Evolutionary conservation across 1,140 invertebrate species (phyloP).

Genomic region (Lordiphosa mommai): DNA sequence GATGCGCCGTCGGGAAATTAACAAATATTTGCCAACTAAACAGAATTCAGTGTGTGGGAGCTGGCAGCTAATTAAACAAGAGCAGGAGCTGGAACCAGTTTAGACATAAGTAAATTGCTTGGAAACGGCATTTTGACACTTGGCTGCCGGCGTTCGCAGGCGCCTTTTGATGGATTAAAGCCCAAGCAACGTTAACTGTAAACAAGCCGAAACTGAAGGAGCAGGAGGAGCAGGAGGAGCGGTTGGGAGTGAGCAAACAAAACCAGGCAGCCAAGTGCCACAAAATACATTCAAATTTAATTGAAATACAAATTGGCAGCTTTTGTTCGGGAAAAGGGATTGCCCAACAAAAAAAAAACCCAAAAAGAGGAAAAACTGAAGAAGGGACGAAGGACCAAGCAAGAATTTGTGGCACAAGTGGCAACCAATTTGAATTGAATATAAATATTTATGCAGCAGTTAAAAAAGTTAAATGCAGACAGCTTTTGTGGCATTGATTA

Average conservation of each 20-base stretch:
- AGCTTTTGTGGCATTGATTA: too few species aligned
- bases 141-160: conserved; percentile 35
- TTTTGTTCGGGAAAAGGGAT: conserved; percentile 44
- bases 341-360: conserved; percentile 16
- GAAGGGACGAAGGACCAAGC: neutral
- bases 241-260: neutral
- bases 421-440: conserved; percentile 46
- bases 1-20: conserved; percentile 43
- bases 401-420: conserved; percentile 24
- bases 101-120: conserved; percentile 67
- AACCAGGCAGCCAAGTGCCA: conserved; percentile 39
- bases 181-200: conserved; percentile 21
- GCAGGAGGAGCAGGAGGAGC: neutral
- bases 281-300: conserved; percentile 64
- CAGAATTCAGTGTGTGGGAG: conserved; percentile 9
- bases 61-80: conserved; percentile 1
- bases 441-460: conserved; percentile 56
- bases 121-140: conserved; percentile 68
- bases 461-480: conserved; percentile 1
- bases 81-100: conserved; percentile 40
- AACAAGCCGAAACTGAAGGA: conserved; percentile 11
- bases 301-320: conserved; percentile 66
- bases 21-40: conserved; percentile 64
- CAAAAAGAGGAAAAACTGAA: neutral
- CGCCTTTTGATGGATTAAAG: conserved; percentile 42